phyloP scores from a whole-genome alignment of 2,797 vertebrate genomes.

The Acipenser transmontanus region DNA sequence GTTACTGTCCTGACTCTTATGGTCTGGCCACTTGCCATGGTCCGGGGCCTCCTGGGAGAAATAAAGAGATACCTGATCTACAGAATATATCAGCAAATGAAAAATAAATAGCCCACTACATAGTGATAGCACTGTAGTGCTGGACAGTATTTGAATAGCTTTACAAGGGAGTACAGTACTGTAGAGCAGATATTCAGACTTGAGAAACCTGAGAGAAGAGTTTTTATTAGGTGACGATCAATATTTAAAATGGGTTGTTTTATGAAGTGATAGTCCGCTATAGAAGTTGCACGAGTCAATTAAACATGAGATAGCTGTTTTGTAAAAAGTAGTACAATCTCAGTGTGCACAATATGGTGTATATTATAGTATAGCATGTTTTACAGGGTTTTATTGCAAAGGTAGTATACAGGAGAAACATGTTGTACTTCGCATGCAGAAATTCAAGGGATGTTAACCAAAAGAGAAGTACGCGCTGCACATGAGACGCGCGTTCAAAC shows the following conservation, averaged over 20 bases:
- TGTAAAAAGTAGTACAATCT: conserved; percentile 26
- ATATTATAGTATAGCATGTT: too few species aligned
- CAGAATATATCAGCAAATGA: background rate
- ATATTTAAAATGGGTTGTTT: conserved; percentile 39
- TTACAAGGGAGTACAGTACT: background rate
- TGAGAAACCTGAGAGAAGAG: conserved; percentile 14
- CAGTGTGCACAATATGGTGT: background rate
- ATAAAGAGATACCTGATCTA: background rate
- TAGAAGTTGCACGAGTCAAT: conserved; percentile 32
- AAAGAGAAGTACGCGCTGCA: too few species aligned
- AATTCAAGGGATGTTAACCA: background rate
- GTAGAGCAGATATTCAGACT: background rate
- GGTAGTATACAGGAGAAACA: too few species aligned
- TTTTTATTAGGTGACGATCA: conserved; percentile 37
- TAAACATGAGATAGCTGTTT: conserved; percentile 6
- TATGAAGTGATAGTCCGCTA: conserved; percentile 24
- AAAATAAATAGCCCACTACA: too few species aligned
- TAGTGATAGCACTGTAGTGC: background rate
- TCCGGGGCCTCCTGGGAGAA: too few species aligned
- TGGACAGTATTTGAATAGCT: background rate
- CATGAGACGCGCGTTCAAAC: too few species aligned
- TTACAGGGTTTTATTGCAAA: background rate
- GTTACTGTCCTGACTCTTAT: too few species aligned
- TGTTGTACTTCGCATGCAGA: background rate
- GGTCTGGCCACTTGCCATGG: too few species aligned